These are phyloP conservation scores for Erebia palarica DNA, from an alignment of 2,888 invertebrate species.

Conservation along the genomic window DNA sequence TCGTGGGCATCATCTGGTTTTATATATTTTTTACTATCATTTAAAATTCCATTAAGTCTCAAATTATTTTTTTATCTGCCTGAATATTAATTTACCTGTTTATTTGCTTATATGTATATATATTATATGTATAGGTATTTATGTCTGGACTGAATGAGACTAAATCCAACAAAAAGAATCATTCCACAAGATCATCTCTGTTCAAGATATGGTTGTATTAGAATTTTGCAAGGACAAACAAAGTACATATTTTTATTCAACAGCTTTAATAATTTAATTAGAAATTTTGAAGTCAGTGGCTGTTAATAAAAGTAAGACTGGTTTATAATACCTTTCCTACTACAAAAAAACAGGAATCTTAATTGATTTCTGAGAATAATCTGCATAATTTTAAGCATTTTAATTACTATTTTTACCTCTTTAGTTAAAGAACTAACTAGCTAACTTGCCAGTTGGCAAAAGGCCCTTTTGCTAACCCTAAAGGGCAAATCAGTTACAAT, in stretches of 20 bases:
- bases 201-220: neutral
- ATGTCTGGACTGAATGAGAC: neutral
- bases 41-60: too few species aligned
- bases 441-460: neutral
- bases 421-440: too few species aligned
- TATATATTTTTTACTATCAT: too few species aligned
- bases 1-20: too few species aligned
- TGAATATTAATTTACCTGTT: neutral
- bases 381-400: neutral
- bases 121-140: too few species aligned
- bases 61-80: neutral
- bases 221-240: neutral
- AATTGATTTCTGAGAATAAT: too few species aligned
- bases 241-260: neutral
- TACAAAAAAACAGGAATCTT: too few species aligned
- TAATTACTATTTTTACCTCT: neutral
- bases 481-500: constrained; percentile 2
- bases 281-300: too few species aligned
- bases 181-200: neutral
- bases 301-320: too few species aligned
- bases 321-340: too few species aligned
- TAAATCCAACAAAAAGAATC: neutral
- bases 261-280: too few species aligned
- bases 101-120: neutral
- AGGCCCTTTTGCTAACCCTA: neutral